Evolutionary conservation across 2,888 invertebrate species (phyloP), one percentile per base, ranked within the genome.

Genomic region (Griposia aprilina): DNA sequence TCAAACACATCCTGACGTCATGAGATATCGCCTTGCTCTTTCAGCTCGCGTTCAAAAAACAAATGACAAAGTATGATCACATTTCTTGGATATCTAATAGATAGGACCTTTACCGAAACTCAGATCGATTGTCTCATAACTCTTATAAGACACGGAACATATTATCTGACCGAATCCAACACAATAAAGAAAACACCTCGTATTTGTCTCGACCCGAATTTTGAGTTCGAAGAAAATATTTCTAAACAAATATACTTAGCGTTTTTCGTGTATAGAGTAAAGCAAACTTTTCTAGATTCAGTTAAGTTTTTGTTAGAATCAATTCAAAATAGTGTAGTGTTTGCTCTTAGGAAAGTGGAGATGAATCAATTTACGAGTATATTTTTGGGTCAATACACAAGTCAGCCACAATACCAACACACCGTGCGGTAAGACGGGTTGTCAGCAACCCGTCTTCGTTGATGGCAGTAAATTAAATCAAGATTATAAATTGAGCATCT

Each of bases 61-160:
- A 68, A 77, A 85, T 87, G 86, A 85, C 80, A 74, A 81, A 86
- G 81, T 87, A 81, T 81, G 88, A 83, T 85, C 78, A 82, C 82
- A 88, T 85, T 81, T 85, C 83, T 79, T 48, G 57, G 74, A 80
- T 80, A 86, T 84, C 77, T 78, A 83, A 81, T 81, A 83, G 77
- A 30, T 76, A 81, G 77, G 76, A 41, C 66, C 75, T 80, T 73
- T 81, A 71, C 67, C 59, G 36, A 84, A 88, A 84, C 80, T 82
- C 59, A 81, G 85, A 88, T 84, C 76, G 86, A 86, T 86, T 68
- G 82, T 72, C 74, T 75, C 78, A 85, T 83, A 86, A 83, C 72
- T 88, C 84, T 68, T 82, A 66, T 23, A 72, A 74, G 80, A 85
- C 79, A 72, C 62, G 60, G 62, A 74, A 65, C 81, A 81, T 84